Evolutionary conservation across 2,888 invertebrate species (phyloP).

Genomic region (Gnatocerus cornutus): DNA sequence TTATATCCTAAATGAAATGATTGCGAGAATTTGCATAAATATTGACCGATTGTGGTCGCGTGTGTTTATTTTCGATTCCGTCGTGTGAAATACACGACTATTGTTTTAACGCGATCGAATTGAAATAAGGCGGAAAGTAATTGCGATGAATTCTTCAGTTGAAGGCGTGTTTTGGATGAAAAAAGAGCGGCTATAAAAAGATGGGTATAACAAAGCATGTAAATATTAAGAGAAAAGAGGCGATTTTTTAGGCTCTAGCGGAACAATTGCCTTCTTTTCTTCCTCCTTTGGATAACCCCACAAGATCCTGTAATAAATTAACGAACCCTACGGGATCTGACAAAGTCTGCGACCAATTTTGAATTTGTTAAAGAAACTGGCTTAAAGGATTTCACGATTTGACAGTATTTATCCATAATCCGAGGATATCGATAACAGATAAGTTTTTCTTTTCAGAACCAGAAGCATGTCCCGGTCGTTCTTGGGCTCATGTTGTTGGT

Average conservation of each 20-base stretch:
- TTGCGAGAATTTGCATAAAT: no score
- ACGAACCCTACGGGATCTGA: constrained; percentile 25
- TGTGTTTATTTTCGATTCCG: neutral
- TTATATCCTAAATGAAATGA: neutral
- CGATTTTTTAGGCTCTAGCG: constrained; percentile 26
- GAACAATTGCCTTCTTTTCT: constrained; percentile 28
- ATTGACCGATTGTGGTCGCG: no score
- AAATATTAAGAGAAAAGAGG: constrained; percentile 29
- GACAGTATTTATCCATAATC: constrained; percentile 19
- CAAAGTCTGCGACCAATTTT: constrained; percentile 30
- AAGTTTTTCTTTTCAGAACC: constrained; percentile 73
- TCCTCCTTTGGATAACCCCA: constrained; percentile 22
- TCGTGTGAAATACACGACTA: neutral
- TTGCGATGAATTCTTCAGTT: constrained; percentile 5
- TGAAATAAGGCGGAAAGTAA: neutral
- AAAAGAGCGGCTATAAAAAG: constrained; percentile 20
- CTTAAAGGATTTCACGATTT: constrained; percentile 26
- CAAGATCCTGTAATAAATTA: constrained; percentile 37
- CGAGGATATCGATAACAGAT: neutral
- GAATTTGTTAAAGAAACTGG: constrained; percentile 23
- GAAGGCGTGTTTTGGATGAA: constrained; percentile 5
- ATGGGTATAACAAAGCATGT: constrained; percentile 29
- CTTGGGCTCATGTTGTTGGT: constrained; percentile 83
- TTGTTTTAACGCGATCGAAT: neutral
- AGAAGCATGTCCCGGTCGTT: constrained; percentile 79